Evolutionary conservation across 2,113 vertebrate species (phyloP).

Genomic region (Colistium nudipinnis): DNA sequence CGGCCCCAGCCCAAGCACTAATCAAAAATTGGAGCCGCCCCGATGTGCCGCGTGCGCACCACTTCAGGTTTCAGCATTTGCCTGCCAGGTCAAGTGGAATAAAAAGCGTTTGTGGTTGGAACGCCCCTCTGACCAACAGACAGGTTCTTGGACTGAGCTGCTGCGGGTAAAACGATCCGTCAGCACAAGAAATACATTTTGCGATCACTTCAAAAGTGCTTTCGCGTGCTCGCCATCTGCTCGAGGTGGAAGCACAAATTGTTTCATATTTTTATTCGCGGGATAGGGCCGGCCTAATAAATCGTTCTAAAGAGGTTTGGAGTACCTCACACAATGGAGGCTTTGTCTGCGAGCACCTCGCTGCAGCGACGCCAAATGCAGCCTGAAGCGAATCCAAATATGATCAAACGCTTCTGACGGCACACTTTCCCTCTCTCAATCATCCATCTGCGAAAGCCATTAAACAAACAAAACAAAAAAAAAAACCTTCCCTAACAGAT

Average conservation of each 20-base stretch:
- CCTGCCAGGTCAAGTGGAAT: slow-evolving; percentile 56
- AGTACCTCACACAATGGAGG: slow-evolving; percentile 49
- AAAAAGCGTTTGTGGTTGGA: slow-evolving; percentile 39
- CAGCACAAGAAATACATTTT: slow-evolving; percentile 58
- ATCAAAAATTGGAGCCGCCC: slow-evolving; percentile 28
- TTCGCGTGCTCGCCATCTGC: slow-evolving; percentile 28
- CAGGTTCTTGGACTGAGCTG: slow-evolving; percentile 57
- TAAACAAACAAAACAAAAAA: too few relatives aligned
- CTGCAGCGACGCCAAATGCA: slow-evolving; percentile 33
- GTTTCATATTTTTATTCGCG: slow-evolving; percentile 51
- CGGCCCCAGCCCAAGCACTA: slow-evolving; percentile 8
- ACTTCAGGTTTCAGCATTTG: slow-evolving; percentile 41
- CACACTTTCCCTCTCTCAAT: slow-evolving; percentile 26
- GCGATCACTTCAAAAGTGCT: slow-evolving; percentile 49
- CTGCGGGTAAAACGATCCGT: slow-evolving; percentile 62
- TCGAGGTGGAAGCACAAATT: slow-evolving; percentile 48
- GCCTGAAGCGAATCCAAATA: slow-evolving; percentile 37
- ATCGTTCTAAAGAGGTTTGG: slow-evolving; percentile 48
- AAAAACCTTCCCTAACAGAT: slow-evolving; percentile 5
- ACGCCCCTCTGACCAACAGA: slow-evolving; percentile 44
- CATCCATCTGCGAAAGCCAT: slow-evolving; percentile 35
- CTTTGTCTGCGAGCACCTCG: slow-evolving; percentile 67
- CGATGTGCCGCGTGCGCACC: not conserved
- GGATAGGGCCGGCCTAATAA: slow-evolving; percentile 53
- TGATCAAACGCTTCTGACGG: slow-evolving; percentile 14